Conservation (phyloP, 2,888 invertebrate genomes). For the Ophion ventricosus region DNA sequence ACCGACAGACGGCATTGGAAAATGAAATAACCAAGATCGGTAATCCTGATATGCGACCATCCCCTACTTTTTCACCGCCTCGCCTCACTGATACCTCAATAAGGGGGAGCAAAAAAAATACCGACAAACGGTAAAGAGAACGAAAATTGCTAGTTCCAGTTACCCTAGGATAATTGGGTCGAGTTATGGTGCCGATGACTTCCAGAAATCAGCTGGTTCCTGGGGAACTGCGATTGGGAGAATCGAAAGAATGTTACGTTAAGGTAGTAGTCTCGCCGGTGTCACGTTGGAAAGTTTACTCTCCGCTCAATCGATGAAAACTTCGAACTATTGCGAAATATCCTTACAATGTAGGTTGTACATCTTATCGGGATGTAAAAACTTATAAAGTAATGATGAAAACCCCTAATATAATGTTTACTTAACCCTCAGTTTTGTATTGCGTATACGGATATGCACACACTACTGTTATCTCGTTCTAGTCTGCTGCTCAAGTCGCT, state of each 20-base stretch:
- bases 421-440: too few species aligned
- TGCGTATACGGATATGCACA: too few species aligned
- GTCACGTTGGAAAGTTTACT: too few species aligned
- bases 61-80: constrained; percentile 63
- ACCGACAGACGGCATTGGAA: constrained; percentile 79
- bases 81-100: neutral
- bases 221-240: neutral
- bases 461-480: too few species aligned
- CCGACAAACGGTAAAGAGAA: neutral
- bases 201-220: neutral
- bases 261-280: too few species aligned
- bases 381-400: too few species aligned
- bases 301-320: too few species aligned
- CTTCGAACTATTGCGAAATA: too few species aligned
- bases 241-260: neutral
- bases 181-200: neutral
- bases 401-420: too few species aligned
- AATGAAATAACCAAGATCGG: constrained; percentile 78
- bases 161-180: neutral
- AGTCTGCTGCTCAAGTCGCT: too few species aligned
- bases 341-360: too few species aligned
- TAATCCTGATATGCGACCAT: constrained; percentile 79
- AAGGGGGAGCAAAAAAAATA: neutral
- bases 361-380: too few species aligned
- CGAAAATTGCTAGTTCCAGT: neutral